phyloP scores from a whole-genome alignment of 2,113 vertebrate species.

The Aythya baeri region DNA sequence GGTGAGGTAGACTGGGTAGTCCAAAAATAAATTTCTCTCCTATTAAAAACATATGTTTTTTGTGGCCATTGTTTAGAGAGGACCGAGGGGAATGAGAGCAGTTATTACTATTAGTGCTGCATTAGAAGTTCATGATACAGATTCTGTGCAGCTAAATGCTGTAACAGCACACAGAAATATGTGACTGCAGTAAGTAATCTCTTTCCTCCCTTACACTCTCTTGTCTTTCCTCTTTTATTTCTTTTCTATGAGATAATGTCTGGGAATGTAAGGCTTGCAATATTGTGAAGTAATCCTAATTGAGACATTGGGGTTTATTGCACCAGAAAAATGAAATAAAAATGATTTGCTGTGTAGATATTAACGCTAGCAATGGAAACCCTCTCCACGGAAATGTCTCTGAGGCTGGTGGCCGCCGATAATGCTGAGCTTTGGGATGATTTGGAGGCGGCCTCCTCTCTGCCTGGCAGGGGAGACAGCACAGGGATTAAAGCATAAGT shows the following conservation, averaged over 20 bases:
- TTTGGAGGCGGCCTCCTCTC: neutral
- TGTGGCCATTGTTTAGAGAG: neutral
- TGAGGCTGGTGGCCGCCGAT: neutral
- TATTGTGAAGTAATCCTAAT: conserved; percentile 13
- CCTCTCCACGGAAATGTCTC: neutral
- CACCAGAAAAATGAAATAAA: conserved; percentile 45
- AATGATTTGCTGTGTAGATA: conserved; percentile 19
- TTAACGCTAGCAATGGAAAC: conserved; percentile 19
- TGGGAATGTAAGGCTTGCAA: neutral
- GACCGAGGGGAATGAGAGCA: neutral
- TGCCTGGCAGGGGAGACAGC: neutral
- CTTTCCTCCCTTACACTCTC: neutral
- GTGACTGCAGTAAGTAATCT: neutral
- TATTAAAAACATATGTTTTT: neutral
- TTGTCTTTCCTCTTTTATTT: conserved; percentile 30
- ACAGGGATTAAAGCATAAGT: neutral
- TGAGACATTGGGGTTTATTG: conserved; percentile 25
- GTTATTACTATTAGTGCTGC: neutral
- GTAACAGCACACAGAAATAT: conserved; percentile 2
- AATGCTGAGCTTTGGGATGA: neutral
- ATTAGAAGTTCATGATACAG: neutral
- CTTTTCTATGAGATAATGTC: conserved; percentile 57
- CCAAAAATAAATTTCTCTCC: neutral
- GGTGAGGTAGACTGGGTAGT: neutral
- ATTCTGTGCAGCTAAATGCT: neutral